These are phyloP conservation scores for Platyscapa corneri DNA, from an alignment of 1,140 invertebrate genomes.

Conservation along the genomic window DNA sequence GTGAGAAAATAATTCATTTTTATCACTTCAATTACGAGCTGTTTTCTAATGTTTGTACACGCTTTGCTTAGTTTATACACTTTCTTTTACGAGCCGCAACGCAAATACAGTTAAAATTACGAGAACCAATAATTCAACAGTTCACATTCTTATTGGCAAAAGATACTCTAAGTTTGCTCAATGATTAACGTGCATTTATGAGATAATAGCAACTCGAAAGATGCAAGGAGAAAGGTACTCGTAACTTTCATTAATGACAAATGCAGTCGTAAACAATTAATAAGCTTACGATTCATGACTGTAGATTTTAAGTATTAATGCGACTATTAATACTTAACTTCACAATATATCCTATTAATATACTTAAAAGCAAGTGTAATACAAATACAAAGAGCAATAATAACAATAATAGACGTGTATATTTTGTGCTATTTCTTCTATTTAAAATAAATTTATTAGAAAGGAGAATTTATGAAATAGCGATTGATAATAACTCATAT, in stretches of 20 bases:
- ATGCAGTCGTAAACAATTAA: not conserved
- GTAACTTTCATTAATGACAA: not conserved
- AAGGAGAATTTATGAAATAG: too few species aligned
- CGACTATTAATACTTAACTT: too few species aligned
- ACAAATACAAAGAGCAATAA: too few species aligned
- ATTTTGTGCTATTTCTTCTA: too few species aligned
- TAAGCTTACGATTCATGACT: not conserved
- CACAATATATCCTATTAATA: too few species aligned
- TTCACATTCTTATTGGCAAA: not conserved
- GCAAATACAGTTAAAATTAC: conserved; percentile 14
- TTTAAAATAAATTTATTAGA: too few species aligned
- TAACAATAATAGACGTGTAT: too few species aligned
- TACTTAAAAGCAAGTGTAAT: too few species aligned
- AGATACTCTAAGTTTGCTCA: not conserved
- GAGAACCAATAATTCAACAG: conserved; percentile 13
- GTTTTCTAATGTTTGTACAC: not conserved
- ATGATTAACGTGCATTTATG: not conserved
- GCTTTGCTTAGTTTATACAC: not conserved
- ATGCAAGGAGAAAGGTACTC: not conserved
- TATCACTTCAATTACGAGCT: not conserved
- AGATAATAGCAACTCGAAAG: not conserved
- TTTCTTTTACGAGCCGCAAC: not conserved
- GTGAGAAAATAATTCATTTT: not conserved
- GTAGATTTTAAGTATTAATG: not conserved
- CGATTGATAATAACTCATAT: too few species aligned